Base-by-base conservation (phyloP, 2,113 vertebrate genomes). In the Tautogolabrus adspersus region DNA sequence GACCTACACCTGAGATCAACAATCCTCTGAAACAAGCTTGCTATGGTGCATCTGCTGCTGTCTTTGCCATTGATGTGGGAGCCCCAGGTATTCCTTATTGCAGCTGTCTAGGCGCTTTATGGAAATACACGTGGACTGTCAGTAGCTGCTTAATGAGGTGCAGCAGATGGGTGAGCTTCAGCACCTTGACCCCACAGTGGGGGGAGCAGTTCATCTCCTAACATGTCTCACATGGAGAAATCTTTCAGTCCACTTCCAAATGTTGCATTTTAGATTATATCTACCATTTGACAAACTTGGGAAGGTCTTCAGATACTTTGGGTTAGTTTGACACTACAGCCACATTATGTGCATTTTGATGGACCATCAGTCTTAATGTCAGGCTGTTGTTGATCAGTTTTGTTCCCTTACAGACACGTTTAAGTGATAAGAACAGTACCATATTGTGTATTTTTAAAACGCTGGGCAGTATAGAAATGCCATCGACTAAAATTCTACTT, bases 41-140 rank as follows among this genome's bases (percentile, higher is more conserved):
- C 57, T 57, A 1, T 15, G 44, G 10, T 46, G 44, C 46, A 47
- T 47, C 46, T 66, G 51, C 22, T 42, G 3, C 44, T 38, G 23
- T 61, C 58, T 42, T 10, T 64, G 34, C 23, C 57, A 57, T 2
- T 56, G 65, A 54, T 44, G 69, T 23, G 26, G 77, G 75, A 72
- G 77, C 60, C 78, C 66, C 62, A 44, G 58, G 51, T 87, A 66
- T 62, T 81, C 82, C 66, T 83, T 77, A 70, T 12, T 84, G 87
- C 75, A 80, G 73, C 70, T 82, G 82, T 83, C 82, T 67, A 38
- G 44, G 44, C 21, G 40, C 75, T 75, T 85, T 83, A 90, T 83
- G 72, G 61, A 79, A 84, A 84, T 86, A 55, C 47, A 84, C 66
- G 68, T 61, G 40, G 66, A 46, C 71, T 75, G 82, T 82, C 70